Base-by-base conservation (phyloP, 1,140 invertebrate species). In the Aphidius gifuensis region DNA sequence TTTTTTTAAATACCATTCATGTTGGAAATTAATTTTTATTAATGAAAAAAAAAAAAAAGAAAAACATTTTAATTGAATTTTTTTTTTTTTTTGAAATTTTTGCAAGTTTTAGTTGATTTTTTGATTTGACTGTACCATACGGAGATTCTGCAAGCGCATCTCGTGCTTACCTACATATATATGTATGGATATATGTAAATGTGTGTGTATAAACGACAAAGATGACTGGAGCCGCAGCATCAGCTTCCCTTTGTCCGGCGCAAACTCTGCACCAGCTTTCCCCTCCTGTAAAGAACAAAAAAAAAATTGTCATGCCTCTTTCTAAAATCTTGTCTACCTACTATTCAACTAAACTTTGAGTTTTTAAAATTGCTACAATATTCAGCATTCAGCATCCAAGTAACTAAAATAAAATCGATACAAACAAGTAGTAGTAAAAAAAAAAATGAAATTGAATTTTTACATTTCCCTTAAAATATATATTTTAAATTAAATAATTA, bases 211-310 rank as follows among this genome's bases (percentile, higher is more conserved):
- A 71, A 68, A 63, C 65, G 66, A 69, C 67, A 68, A 63, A 64
- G 67, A 69, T 66, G 68, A 70, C 69, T 70, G 69, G 69, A 72
- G 71, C 70, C 71, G 71, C 73, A 71, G 23, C 23, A 23, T 23
- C 23, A 23, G 74, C 72, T 74, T 77, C 72, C 68, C 75, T 76
- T 77, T 77, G 74, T 77, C 69, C 71, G 23, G 71, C 69, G 72
- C 71, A 73, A 72, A 67, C 66, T 67, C 66, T 67, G 60, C 60
- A 48, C 23, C 23, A 23, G 23, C 23, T 66, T 58, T 46, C 49
- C 60, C 46, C 60, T 49, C 23, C 3, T 23, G 23, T 23, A 23
- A 23, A 23, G 3, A 49, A 16, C 6, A n/a, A 3, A 49, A 49
- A 49, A 49, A 45, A 9, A 11, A 45, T 2, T n/a, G 9, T 46